Evolutionary conservation across 2,113 vertebrate species (phyloP).

Genomic region (Silurus glanis): DNA sequence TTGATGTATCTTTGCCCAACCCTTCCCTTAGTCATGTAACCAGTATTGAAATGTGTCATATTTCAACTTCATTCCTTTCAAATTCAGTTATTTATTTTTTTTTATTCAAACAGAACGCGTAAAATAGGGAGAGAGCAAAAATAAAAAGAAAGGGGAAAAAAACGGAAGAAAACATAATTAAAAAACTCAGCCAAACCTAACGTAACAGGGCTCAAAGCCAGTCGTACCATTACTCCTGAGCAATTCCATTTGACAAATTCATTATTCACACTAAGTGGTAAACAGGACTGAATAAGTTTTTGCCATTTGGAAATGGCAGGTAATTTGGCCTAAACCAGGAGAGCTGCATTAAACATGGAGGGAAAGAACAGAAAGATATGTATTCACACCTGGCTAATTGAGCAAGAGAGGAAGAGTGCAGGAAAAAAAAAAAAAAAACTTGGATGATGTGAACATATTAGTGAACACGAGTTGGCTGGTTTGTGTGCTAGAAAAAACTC

Average conservation of each 20-base stretch:
- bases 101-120: background rate
- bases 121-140: background rate
- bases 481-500: conserved; percentile 1
- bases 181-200: conserved; percentile 76
- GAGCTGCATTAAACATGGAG: conserved; percentile 40
- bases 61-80: conserved; percentile 13
- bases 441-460: conserved; percentile 37
- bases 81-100: background rate
- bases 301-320: conserved; percentile 61
- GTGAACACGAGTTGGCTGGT: conserved; percentile 18
- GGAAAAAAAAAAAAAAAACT: background rate
- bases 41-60: background rate
- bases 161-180: conserved; percentile 71
- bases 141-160: background rate
- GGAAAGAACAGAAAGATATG: conserved; percentile 51
- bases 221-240: conserved; percentile 66
- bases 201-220: conserved; percentile 73
- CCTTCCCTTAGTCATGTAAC: background rate
- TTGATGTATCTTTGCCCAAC: too few species aligned
- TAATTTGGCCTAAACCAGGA: conserved; percentile 50
- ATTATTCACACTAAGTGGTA: conserved; percentile 73
- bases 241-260: conserved; percentile 72
- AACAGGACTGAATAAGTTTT: conserved; percentile 69
- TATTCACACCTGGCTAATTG: conserved; percentile 52
- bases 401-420: conserved; percentile 42